Conservation (phyloP, 2,797 vertebrate species). For the Intellagama lesueurii region DNA sequence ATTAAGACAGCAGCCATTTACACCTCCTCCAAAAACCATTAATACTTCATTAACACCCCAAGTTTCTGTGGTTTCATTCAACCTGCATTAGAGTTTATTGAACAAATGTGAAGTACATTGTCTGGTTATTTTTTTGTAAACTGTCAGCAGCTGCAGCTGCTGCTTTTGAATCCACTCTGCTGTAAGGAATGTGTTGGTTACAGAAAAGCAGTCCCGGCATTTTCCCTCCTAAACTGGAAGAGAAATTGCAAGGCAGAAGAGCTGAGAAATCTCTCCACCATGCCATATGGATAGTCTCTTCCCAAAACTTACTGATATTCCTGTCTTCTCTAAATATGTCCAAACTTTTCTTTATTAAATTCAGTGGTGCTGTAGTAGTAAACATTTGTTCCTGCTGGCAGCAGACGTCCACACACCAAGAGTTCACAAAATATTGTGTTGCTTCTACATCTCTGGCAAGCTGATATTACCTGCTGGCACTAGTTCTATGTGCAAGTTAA, state of each 20-base stretch:
- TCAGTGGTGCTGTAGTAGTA: neutral
- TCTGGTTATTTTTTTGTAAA: conserved; percentile 29
- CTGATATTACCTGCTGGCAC: neutral
- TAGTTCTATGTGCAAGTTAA: neutral
- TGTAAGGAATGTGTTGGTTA: conserved; percentile 27
- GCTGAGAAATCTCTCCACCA: neutral
- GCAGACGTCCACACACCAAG: neutral
- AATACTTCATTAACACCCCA: conserved; percentile 47
- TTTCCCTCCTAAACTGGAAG: neutral
- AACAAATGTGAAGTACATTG: conserved; percentile 42
- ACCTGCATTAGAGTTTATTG: conserved; percentile 45
- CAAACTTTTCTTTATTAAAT: neutral
- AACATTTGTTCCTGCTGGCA: neutral
- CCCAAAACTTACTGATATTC: neutral
- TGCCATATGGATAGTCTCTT: neutral
- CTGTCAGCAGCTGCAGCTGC: conserved; percentile 31
- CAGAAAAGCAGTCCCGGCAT: conserved; percentile 25
- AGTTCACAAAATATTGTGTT: neutral
- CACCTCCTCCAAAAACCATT: conserved; percentile 45
- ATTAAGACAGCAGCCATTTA: conserved; percentile 37
- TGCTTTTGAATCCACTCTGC: conserved; percentile 30
- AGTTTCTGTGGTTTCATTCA: conserved; percentile 43
- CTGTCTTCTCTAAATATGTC: neutral
- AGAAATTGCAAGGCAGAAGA: neutral
- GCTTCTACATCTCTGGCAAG: neutral